A percentile compares a stretch with the other conserved stretches of the same genome.
These are phyloP conservation scores for Stichopus chloronotus DNA, from an alignment of 35 echinoderm and acorn worm genomes.

Conservation along the genomic window DNA sequence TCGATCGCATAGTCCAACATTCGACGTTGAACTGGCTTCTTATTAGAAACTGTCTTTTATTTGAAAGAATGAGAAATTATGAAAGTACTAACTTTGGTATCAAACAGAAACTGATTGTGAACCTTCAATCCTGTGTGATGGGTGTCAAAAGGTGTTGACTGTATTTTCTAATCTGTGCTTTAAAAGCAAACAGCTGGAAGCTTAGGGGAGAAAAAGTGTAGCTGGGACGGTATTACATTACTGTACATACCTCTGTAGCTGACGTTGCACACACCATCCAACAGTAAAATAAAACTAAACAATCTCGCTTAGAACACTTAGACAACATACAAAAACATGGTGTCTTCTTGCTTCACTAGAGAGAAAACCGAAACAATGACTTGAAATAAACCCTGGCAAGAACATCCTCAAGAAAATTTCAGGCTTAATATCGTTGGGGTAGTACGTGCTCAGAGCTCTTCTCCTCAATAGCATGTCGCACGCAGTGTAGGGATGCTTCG, in stretches of 20 bases:
- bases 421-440: background rate
- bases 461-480: background rate
- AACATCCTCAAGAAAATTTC: background rate
- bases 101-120: too few relatives aligned
- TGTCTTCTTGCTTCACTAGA: background rate
- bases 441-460: background rate
- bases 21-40: too few relatives aligned
- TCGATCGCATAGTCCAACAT: too few relatives aligned
- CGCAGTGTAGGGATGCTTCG: background rate
- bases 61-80: too few relatives aligned
- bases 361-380: background rate
- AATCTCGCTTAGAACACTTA: background rate
- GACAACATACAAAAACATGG: background rate
- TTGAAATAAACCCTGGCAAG: background rate
- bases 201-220: background rate
- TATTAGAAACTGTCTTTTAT: too few relatives aligned
- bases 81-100: too few relatives aligned
- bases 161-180: too few relatives aligned
- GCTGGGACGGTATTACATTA: background rate
- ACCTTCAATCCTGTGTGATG: too few relatives aligned
- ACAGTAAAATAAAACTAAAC: background rate
- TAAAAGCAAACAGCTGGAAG: conserved; percentile 1
- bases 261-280: conserved; percentile 8
- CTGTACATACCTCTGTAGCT: background rate
- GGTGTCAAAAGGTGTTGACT: too few relatives aligned